A percentile compares a stretch with the other conserved stretches of the same genome.
Conservation (phyloP, 1,140 invertebrate genomes). For the Bombus picipes region DNA sequence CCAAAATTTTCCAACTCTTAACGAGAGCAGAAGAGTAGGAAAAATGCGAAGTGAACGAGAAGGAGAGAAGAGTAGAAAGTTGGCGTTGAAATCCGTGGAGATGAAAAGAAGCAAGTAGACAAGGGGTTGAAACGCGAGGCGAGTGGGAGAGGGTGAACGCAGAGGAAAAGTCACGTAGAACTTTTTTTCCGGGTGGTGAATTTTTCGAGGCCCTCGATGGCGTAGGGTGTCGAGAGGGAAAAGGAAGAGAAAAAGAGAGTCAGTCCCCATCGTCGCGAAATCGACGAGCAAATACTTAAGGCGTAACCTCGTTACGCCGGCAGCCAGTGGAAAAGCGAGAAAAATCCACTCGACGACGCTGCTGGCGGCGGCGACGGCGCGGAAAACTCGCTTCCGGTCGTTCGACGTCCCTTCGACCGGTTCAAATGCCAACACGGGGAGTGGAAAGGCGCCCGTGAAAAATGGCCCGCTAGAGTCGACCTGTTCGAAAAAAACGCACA, state of each 20-base stretch:
- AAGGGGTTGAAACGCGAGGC: not conserved
- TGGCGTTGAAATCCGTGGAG: slow-evolving; percentile 31
- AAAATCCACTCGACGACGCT: slow-evolving; percentile 67
- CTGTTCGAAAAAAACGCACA: not conserved
- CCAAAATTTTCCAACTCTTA: not conserved
- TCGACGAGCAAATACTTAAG: slow-evolving; percentile 75
- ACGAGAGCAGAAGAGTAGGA: not conserved
- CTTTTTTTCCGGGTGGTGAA: slow-evolving; percentile 55
- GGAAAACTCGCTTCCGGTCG: slow-evolving; percentile 74
- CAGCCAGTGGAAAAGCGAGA: slow-evolving; percentile 71
- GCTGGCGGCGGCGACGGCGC: slow-evolving; percentile 67
- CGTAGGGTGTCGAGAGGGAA: not conserved
- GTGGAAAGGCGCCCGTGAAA: slow-evolving; percentile 34
- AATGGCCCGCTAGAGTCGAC: slow-evolving; percentile 31
- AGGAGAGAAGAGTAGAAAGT: slow-evolving; percentile 10
- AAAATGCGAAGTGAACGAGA: not conserved
- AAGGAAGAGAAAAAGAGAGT: slow-evolving; percentile 22
- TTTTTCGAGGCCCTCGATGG: slow-evolving; percentile 57
- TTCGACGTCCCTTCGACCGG: slow-evolving; percentile 68
- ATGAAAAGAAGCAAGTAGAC: slow-evolving; percentile 17
- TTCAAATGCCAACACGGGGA: slow-evolving; percentile 57
- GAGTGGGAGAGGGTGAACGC: slow-evolving; percentile 7
- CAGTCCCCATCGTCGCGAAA: slow-evolving; percentile 63
- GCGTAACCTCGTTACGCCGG: slow-evolving; percentile 74
- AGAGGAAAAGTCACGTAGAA: slow-evolving; percentile 60